phyloP scores from a whole-genome alignment of 2,113 vertebrate species.

The Chamaetylas fuelleborni region DNA sequence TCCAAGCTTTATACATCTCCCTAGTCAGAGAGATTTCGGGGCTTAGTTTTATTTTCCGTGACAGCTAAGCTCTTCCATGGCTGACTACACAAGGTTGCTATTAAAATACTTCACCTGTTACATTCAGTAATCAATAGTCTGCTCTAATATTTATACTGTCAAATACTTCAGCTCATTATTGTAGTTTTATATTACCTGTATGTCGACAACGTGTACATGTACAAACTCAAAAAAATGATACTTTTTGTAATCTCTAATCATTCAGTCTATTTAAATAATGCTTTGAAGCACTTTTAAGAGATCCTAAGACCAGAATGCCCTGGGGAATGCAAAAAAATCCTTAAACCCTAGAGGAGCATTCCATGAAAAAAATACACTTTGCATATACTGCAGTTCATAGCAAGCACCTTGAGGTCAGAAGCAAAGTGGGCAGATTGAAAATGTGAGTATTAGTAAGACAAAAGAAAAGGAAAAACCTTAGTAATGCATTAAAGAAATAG shows the following conservation, averaged over 20 bases:
- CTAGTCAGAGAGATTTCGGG: not conserved
- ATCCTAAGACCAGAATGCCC: not conserved
- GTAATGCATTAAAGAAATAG: not conserved
- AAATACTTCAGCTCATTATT: not conserved
- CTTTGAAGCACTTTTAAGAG: not conserved
- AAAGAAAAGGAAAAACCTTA: not conserved
- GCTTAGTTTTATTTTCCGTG: conserved; percentile 3
- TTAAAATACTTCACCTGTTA: not conserved
- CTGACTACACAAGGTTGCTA: not conserved
- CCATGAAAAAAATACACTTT: not conserved
- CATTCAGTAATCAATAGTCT: conserved; percentile 22
- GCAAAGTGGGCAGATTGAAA: not conserved
- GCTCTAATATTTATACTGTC: conserved; percentile 2
- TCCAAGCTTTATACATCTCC: not conserved
- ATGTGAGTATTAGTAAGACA: not conserved
- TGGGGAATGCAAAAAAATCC: not conserved
- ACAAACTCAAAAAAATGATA: not conserved
- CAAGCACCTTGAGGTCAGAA: not conserved
- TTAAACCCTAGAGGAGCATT: not conserved
- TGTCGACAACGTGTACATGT: not conserved
- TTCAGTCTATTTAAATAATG: not conserved
- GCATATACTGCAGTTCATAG: not conserved
- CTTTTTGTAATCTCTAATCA: not conserved
- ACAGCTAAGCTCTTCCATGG: not conserved
- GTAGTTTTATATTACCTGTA: not conserved